Evolutionary conservation across 2,888 invertebrate species (phyloP), one percentile per base, ranked within the genome.

Genomic region (Pheosia tremula): DNA sequence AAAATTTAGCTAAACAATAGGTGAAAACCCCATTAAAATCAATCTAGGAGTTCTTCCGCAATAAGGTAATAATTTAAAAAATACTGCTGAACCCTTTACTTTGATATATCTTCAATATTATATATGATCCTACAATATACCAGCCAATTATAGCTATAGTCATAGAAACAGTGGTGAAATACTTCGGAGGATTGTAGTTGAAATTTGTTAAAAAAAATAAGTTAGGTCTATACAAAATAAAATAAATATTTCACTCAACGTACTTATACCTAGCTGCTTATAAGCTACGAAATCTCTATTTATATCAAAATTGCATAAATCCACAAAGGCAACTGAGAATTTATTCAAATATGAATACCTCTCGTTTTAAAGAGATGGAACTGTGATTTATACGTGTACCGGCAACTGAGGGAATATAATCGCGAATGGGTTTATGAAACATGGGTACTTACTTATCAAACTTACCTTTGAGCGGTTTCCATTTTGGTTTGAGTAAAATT

Each of bases 241-340:
- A 47, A 47, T 47, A 39, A n/a, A n/a, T n/a, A n/a, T n/a, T n/a
- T n/a, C n/a, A n/a, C n/a, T n/a, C n/a, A 24, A 24, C 24, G 24
- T 24, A 24, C 24, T 24, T 24, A 24, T 24, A n/a, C n/a, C n/a
- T n/a, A n/a, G 24, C 24, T 24, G 24, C 24, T 24, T 24, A 24
- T 41, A 8, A 41, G 41, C 41, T 41, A 3, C 41, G 5, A 41
- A 41, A 24, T 24, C 24, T 24, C 24, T 24, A 24, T 63, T 63
- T 60, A 58, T 58, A 60, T 72, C 61, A 59, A 69, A 71, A 67
- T 66, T 37, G 9, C 57, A 58, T 63, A 56, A 57, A 75, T 62
- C 60, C 58, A 75, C 72, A 72, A 73, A 75, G 67, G 72, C 57
- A 64, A 69, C 55, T 59, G 59, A 63, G 71, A 68, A 72, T 72